These are phyloP conservation scores for Drosophila rhopaloa DNA, from an alignment of 1,140 invertebrate genomes.

Conservation along the genomic window DNA sequence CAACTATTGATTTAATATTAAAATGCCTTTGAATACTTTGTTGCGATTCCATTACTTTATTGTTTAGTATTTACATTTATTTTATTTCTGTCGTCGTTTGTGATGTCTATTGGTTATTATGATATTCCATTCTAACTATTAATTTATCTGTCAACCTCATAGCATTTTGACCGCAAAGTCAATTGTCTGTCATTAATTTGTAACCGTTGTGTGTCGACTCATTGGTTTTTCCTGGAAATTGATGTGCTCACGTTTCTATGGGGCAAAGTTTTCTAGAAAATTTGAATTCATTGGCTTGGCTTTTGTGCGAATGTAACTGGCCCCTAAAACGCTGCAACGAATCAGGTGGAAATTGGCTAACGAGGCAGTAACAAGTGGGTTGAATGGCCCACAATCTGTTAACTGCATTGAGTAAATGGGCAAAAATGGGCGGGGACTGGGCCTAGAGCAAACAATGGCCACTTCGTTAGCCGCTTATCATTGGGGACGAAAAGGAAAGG, in stretches of 20 bases:
- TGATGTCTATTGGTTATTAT: background rate
- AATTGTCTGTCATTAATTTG: constrained; percentile 29
- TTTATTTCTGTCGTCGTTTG: background rate
- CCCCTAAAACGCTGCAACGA: constrained; percentile 66
- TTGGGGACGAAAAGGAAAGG: constrained; percentile 5
- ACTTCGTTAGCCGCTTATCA: constrained; percentile 74
- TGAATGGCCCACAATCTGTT: constrained; percentile 61
- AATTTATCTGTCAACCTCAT: background rate
- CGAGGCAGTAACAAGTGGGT: constrained; percentile 11
- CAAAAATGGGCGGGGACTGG: constrained; percentile 7
- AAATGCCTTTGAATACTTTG: too few relatives aligned
- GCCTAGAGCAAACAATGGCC: constrained; percentile 54
- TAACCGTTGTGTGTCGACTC: background rate
- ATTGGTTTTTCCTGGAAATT: constrained; percentile 21
- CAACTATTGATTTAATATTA: too few relatives aligned
- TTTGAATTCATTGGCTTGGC: constrained; percentile 11
- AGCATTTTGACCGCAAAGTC: constrained; percentile 3
- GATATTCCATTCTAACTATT: background rate
- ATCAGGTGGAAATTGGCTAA: constrained; percentile 23
- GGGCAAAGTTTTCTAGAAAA: constrained; percentile 6
- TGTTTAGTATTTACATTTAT: background rate
- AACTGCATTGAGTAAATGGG: constrained; percentile 16
- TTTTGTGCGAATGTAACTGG: constrained; percentile 8
- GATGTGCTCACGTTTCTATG: constrained; percentile 2
- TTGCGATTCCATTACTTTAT: too few relatives aligned